These are phyloP conservation scores for Oreochromis spilurus DNA, from an alignment of 2,113 vertebrate genomes.

Conservation along the genomic window DNA sequence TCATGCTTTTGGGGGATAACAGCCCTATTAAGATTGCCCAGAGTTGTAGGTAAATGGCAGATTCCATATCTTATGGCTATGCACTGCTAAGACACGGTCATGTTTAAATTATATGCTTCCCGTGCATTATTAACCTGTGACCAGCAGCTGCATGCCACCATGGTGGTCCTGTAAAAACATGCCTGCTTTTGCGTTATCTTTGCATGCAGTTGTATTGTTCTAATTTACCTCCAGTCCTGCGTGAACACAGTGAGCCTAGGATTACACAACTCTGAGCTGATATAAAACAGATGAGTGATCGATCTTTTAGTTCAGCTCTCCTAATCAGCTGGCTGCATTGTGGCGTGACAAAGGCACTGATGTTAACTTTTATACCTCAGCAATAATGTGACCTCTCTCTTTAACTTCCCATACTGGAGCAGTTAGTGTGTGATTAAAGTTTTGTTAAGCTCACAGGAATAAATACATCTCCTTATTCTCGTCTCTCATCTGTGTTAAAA, in stretches of 20 bases:
- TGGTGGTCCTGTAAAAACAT: not conserved
- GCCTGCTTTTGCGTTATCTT: not conserved
- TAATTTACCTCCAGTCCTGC: not conserved
- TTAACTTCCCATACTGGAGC: fast-evolving
- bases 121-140: not conserved
- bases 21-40: not conserved
- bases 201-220: not conserved
- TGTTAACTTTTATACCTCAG: not conserved
- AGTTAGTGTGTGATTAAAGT: not conserved
- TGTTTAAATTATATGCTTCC: not conserved
- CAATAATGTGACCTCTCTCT: not conserved
- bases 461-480: not conserved
- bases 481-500: not conserved
- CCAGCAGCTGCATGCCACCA: not conserved
- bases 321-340: not conserved
- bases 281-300: not conserved
- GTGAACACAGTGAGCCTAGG: not conserved
- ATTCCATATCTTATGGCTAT: not conserved
- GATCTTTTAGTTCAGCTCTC: not conserved
- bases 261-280: not conserved
- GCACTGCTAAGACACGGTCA: not conserved
- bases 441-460: not conserved
- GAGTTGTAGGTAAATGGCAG: not conserved
- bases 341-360: not conserved
- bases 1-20: not conserved